Base-by-base conservation (phyloP, 2,888 invertebrate genomes). In the Metopia argyrocephala region DNA sequence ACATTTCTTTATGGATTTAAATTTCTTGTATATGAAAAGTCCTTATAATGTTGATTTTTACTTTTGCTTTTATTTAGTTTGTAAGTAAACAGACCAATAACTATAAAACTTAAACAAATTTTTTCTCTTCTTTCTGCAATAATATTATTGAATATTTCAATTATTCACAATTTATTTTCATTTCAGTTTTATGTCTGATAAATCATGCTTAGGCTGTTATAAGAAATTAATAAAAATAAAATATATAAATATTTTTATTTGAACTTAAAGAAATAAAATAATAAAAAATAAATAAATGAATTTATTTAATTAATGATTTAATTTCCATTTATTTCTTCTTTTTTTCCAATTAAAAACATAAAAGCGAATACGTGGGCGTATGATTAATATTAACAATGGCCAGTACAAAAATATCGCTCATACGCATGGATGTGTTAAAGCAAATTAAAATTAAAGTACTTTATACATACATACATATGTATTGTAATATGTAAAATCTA, bases 171-270 rank as follows among this genome's bases (percentile, higher is more conserved):
- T n/a, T n/a, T n/a, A n/a, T n/a, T n/a, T n/a, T n/a, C n/a, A n/a
- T n/a, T n/a, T n/a, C 52, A 61, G 38, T 52, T 52, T 52, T 71
- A 71, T 28, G 70, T 71, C 50, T 52, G 62, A 62, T 73, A 73
- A 73, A 56, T 64, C 71, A 23, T 75, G 70, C 59, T 46, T 75
- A 75, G 75, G 65, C n/a, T 70, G 79, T 79, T 75, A 75, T 48
- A 25, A 69, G 48, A 56, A 57, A 31, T 27, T 61, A 65, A 59
- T 52, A 5, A 79, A 74, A 64, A 46, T 25, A 70, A 75, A 52
- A 66, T 15, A 31, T 48, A 38, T 9, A n/a, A 54, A 23, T 38
- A 46, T 20, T 65, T 25, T 48, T 48, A 75, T 61, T 21, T 12
- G 66, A 75, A 27, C 59, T 45, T 70, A 65, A 74, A 79, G 12